These are phyloP conservation scores for Gymnodraco acuticeps DNA, from an alignment of 2,797 vertebrate genomes.

Conservation along the genomic window DNA sequence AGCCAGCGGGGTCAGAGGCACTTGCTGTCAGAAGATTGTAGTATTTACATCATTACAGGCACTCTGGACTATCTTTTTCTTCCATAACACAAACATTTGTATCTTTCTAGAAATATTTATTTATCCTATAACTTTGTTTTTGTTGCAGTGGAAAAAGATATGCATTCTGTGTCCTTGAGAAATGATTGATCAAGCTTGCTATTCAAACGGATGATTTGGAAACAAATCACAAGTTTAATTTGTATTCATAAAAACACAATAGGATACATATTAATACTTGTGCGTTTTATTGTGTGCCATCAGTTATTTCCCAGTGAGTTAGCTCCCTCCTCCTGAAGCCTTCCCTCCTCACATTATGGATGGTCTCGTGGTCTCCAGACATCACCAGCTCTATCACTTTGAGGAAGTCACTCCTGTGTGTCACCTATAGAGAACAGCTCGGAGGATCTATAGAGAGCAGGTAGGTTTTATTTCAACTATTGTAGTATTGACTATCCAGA, in stretches of 20 bases:
- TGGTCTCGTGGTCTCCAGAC: slow-evolving; percentile 21
- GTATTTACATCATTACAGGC: neutral
- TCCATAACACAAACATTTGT: neutral
- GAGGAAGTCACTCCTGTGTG: slow-evolving; percentile 4
- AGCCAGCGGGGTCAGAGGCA: neutral
- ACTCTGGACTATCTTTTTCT: neutral
- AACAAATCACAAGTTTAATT: neutral
- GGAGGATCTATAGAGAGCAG: slow-evolving; percentile 17
- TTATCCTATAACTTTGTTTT: neutral
- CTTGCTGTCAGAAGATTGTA: neutral
- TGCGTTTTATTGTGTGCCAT: neutral
- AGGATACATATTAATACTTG: no score
- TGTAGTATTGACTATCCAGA: neutral
- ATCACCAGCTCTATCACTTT: slow-evolving; percentile 17
- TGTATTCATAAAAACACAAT: neutral
- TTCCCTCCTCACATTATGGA: slow-evolving; percentile 23
- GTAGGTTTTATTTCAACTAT: slow-evolving; percentile 39
- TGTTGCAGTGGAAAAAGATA: neutral
- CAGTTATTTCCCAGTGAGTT: neutral
- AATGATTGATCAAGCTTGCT: neutral
- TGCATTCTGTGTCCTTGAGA: neutral
- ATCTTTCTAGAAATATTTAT: neutral
- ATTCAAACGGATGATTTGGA: neutral
- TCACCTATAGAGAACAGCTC: slow-evolving; percentile 3
- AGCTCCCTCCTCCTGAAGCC: slow-evolving; percentile 35